Evolutionary conservation across 2,888 invertebrate species (phyloP).

Genomic region (Amiota minor): DNA sequence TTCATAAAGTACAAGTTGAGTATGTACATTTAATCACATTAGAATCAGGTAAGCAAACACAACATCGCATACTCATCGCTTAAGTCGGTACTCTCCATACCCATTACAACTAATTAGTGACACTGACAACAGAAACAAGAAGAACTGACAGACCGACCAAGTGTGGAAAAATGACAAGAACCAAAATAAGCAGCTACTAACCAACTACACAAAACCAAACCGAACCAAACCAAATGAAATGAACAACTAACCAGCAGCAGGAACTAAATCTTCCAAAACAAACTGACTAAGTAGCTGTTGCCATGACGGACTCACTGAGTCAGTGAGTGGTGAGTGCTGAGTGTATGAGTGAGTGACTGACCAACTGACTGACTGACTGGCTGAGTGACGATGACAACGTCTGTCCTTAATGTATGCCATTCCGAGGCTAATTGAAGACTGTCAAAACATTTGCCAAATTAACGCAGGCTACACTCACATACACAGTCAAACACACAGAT

Average conservation of each 20-base stretch:
- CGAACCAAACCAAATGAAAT: constrained; percentile 28
- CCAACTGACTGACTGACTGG: not conserved
- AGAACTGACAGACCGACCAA: constrained; percentile 21
- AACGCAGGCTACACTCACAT: constrained; percentile 59
- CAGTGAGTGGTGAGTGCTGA: constrained; percentile 31
- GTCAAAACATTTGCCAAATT: constrained; percentile 68
- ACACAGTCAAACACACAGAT: not conserved
- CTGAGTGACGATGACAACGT: not conserved
- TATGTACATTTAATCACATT: constrained; percentile 51
- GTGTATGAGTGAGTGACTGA: not conserved
- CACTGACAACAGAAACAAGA: constrained; percentile 50
- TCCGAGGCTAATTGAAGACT: constrained; percentile 59
- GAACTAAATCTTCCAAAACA: not conserved
- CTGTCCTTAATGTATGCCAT: constrained; percentile 53
- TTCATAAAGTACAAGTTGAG: constrained; percentile 15
- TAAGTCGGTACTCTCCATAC: constrained; percentile 1
- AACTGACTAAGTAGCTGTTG: too few species aligned
- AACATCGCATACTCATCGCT: constrained; percentile 58
- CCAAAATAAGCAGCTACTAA: constrained; percentile 40
- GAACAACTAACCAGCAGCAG: not conserved
- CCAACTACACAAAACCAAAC: constrained; percentile 17
- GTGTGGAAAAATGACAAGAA: constrained; percentile 30
- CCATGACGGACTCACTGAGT: not conserved
- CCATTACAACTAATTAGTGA: constrained; percentile 68
- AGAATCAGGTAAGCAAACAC: constrained; percentile 56